These are phyloP conservation scores for Dynastes maya DNA, from an alignment of 2,888 invertebrate species.

Conservation along the genomic window DNA sequence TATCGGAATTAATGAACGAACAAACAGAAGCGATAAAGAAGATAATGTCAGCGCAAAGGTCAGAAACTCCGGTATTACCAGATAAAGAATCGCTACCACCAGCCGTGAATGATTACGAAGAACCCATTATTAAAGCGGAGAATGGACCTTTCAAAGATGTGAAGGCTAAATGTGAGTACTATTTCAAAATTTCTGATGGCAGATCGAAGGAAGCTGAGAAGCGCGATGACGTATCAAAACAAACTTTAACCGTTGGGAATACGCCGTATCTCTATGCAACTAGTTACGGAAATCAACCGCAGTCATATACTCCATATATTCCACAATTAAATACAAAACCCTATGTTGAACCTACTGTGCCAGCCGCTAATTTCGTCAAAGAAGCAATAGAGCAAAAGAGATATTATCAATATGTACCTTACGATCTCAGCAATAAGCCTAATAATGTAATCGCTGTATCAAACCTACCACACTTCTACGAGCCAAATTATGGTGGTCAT, in stretches of 20 bases:
- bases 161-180: conserved; percentile 63
- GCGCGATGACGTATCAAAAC: conserved; percentile 56
- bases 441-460: not conserved
- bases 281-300: conserved; percentile 7
- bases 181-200: conserved; percentile 35
- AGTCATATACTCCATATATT: not conserved
- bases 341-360: not conserved
- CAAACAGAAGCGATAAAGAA: conserved; percentile 66
- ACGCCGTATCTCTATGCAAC: conserved; percentile 15
- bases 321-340: conserved; percentile 11
- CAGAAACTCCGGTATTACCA: conserved; percentile 53
- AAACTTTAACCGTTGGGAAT: conserved; percentile 36
- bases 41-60: conserved; percentile 62
- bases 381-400: conserved; percentile 4
- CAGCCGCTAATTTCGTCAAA: not conserved
- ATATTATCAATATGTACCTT: conserved; percentile 17
- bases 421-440: not conserved
- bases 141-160: conserved; percentile 61
- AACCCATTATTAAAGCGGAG: conserved; percentile 53
- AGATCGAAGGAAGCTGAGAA: conserved; percentile 12
- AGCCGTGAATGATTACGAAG: conserved; percentile 30
- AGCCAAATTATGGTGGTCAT: conserved; percentile 1
- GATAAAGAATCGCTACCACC: conserved; percentile 27
- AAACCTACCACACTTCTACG: conserved; percentile 10
- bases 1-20: conserved; percentile 63